Percentiles rank a stretch among this genome's conserved stretches.
phyloP scores from a whole-genome alignment of 2,113 vertebrate genomes.

The Physeter macrocephalus region DNA sequence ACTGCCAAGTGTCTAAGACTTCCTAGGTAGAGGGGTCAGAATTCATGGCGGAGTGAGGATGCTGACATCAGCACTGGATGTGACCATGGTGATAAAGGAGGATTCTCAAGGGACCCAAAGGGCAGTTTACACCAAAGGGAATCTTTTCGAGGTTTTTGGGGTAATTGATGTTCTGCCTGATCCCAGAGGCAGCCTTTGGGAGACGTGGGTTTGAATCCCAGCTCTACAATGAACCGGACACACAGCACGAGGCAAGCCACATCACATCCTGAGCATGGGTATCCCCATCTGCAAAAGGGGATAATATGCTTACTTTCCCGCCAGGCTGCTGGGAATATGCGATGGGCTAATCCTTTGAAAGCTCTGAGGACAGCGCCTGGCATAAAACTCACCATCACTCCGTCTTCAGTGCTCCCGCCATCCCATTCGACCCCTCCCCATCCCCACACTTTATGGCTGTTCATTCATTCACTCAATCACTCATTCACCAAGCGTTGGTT shows the following conservation, averaged over 20 bases:
- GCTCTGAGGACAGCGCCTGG: background rate
- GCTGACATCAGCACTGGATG: background rate
- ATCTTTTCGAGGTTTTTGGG: background rate
- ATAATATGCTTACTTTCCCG: background rate
- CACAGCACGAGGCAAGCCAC: background rate
- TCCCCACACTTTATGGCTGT: background rate
- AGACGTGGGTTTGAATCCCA: background rate
- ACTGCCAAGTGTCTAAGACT: background rate
- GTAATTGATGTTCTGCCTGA: background rate
- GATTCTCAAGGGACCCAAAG: background rate
- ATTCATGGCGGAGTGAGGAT: background rate
- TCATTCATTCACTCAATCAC: background rate
- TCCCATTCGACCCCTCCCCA: background rate
- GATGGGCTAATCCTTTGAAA: background rate
- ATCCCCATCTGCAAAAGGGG: background rate
- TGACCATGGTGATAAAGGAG: background rate
- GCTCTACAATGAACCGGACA: background rate
- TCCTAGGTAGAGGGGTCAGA: background rate
- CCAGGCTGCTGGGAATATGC: background rate
- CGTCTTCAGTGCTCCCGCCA: background rate
- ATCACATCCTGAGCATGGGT: background rate
- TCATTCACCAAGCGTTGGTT: background rate
- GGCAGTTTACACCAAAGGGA: background rate
- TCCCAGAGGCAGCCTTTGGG: background rate
- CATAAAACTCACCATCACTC: background rate